These are phyloP conservation scores for Zeus faber DNA, from an alignment of 2,113 vertebrate genomes.

Conservation along the genomic window DNA sequence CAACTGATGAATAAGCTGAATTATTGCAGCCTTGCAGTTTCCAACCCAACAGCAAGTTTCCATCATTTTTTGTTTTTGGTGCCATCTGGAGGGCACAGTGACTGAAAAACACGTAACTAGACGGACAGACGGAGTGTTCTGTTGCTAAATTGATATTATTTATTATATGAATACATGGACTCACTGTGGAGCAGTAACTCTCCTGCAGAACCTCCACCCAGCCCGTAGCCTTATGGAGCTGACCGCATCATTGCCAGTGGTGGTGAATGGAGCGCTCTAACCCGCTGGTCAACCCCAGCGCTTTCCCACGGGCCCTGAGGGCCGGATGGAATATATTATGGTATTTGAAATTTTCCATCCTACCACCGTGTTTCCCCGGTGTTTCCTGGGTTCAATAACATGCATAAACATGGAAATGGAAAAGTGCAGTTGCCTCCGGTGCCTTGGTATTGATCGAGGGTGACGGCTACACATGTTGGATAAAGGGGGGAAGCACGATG, in stretches of 20 bases:
- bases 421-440: conserved; percentile 46
- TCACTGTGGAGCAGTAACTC: conserved; percentile 15
- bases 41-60: too few relatives aligned
- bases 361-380: conserved; percentile 38
- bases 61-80: too few relatives aligned
- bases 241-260: conserved; percentile 13
- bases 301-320: conserved; percentile 15
- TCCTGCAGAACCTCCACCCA: conserved; percentile 10
- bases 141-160: conserved; percentile 42
- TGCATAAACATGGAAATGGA: conserved; percentile 59
- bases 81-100: too few relatives aligned
- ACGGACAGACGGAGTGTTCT: conserved; percentile 26
- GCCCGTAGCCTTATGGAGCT: background rate
- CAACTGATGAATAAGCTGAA: too few relatives aligned
- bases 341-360: conserved; percentile 41
- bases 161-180: too few relatives aligned
- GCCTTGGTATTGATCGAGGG: conserved; percentile 71
- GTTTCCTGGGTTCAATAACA: conserved; percentile 32
- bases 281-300: conserved; percentile 46
- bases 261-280: conserved; percentile 8
- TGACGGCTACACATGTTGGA: conserved; percentile 76
- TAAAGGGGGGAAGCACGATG: too few relatives aligned
- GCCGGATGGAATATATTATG: too few relatives aligned
- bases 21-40: too few relatives aligned
- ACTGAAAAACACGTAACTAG: too few relatives aligned